A percentile compares a stretch with the other conserved stretches of the same genome.
Conservation (phyloP, 2,797 vertebrate genomes). For the Oreochromis mossambicus region DNA sequence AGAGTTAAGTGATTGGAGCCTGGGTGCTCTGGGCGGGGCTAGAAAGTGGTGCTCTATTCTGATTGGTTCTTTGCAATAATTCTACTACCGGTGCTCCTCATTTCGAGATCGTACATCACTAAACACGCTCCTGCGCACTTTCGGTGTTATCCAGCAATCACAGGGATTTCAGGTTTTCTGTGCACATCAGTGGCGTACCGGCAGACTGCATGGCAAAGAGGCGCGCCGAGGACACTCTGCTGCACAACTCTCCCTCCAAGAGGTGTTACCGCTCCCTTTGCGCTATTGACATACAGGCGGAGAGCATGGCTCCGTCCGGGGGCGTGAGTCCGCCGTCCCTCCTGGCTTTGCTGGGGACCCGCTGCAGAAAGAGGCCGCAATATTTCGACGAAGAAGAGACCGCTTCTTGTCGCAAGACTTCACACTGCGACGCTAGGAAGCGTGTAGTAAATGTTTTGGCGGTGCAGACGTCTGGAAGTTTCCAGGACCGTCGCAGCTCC, state of each 20-base stretch:
- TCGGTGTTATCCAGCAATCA: neutral
- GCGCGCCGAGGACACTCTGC: slow-evolving; percentile 46
- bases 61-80: slow-evolving; percentile 24
- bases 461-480: slow-evolving; percentile 25
- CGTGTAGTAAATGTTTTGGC: neutral
- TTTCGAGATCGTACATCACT: neutral
- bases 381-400: slow-evolving; percentile 1
- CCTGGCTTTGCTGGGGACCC: slow-evolving; percentile 24
- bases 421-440: neutral
- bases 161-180: neutral
- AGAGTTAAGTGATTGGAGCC: neutral
- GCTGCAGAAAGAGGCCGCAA: slow-evolving; percentile 65
- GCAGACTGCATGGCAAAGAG: slow-evolving; percentile 70
- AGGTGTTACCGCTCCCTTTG: slow-evolving; percentile 2
- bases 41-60: neutral
- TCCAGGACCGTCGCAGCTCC: slow-evolving; percentile 11
- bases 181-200: neutral
- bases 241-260: slow-evolving; percentile 48
- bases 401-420: neutral
- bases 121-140: neutral
- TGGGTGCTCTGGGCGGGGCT: neutral
- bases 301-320: slow-evolving; percentile 4
- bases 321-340: slow-evolving; percentile 33
- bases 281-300: slow-evolving; percentile 23
- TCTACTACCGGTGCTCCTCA: slow-evolving; percentile 9